Conservation (phyloP, 2,797 vertebrate species). For the Atherinosoma microstoma region DNA sequence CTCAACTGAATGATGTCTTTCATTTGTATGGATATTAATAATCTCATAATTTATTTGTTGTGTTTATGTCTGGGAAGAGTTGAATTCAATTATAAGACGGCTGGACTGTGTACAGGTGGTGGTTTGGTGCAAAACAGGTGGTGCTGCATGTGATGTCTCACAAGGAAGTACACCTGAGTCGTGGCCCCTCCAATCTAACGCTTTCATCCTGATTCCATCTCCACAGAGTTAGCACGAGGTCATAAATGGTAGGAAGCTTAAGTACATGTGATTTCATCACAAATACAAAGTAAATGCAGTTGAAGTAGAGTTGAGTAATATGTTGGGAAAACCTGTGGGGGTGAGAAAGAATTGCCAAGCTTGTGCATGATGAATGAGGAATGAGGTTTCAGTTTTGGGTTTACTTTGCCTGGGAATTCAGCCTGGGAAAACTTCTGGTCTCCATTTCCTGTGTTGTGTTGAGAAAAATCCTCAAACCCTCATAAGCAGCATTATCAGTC, state of each 20-base stretch:
- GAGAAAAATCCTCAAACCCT: slow-evolving; percentile 32
- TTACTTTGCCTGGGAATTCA: slow-evolving; percentile 57
- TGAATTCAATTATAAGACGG: slow-evolving; percentile 29
- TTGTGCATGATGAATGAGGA: slow-evolving; percentile 22
- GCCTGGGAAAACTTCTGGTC: slow-evolving; percentile 57
- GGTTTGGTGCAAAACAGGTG: slow-evolving; percentile 32
- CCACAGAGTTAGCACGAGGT: background rate
- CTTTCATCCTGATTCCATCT: background rate
- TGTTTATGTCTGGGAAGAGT: slow-evolving; percentile 3
- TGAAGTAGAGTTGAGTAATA: slow-evolving; percentile 38
- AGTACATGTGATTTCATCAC: background rate
- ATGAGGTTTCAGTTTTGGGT: slow-evolving; percentile 51
- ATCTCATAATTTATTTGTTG: slow-evolving; percentile 37
- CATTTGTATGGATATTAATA: slow-evolving; percentile 39
- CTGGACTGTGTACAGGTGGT: slow-evolving; percentile 8
- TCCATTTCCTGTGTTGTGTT: slow-evolving; percentile 49
- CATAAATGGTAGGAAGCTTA: background rate
- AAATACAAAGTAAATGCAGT: slow-evolving; percentile 22
- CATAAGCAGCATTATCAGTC: slow-evolving; percentile 17
- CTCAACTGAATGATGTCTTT: slow-evolving; percentile 27
- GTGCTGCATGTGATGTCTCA: slow-evolving; percentile 39
- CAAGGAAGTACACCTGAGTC: slow-evolving; percentile 40
- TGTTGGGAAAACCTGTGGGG: slow-evolving; percentile 48
- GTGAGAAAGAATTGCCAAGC: slow-evolving; percentile 20
- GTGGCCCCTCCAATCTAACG: background rate